Percentiles rank a stretch among this genome's conserved stretches.
Evolutionary conservation across 2,113 vertebrate species (phyloP).

Genomic region (Paraplagusia blochii): DNA sequence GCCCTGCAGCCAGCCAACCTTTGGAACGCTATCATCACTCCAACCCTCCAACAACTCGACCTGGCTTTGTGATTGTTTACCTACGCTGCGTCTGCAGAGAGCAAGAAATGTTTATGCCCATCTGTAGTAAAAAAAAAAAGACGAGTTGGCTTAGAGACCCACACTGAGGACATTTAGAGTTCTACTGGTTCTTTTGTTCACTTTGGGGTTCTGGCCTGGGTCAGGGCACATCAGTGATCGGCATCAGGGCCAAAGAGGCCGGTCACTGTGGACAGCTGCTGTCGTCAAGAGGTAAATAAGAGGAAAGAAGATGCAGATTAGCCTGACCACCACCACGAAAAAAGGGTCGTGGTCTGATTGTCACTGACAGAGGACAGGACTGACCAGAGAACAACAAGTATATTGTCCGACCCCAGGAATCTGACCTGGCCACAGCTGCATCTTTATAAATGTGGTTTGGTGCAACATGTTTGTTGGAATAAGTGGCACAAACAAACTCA

Average conservation of each 20-base stretch:
- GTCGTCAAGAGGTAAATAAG: slow-evolving; percentile 86
- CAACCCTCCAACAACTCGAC: slow-evolving; percentile 58
- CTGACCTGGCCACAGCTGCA: slow-evolving; percentile 73
- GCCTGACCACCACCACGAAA: slow-evolving; percentile 79
- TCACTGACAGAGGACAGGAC: slow-evolving; percentile 50
- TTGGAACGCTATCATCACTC: slow-evolving; percentile 67
- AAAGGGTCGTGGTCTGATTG: slow-evolving; percentile 71
- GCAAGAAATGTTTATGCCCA: slow-evolving; percentile 54
- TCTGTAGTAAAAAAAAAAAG: slow-evolving; percentile 69
- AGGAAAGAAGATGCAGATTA: slow-evolving; percentile 70
- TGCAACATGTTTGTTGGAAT: too few species aligned
- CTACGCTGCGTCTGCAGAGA: slow-evolving; percentile 35
- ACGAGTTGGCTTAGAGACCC: slow-evolving; percentile 34
- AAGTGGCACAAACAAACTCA: too few species aligned
- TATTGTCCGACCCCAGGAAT: slow-evolving; percentile 56
- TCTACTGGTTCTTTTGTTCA: slow-evolving; percentile 73
- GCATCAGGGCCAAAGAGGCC: slow-evolving; percentile 61
- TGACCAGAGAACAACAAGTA: slow-evolving; percentile 70
- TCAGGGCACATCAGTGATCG: slow-evolving; percentile 83
- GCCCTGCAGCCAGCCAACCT: slow-evolving; percentile 66
- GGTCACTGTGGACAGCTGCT: slow-evolving; percentile 87
- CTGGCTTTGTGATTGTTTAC: slow-evolving; percentile 56
- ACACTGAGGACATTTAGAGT: slow-evolving; percentile 5
- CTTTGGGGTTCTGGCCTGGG: slow-evolving; percentile 59
- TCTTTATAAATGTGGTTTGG: slow-evolving; percentile 58